Evolutionary conservation across 2,797 vertebrate species (phyloP).

Genomic region (Gadopsis bispinosus): DNA sequence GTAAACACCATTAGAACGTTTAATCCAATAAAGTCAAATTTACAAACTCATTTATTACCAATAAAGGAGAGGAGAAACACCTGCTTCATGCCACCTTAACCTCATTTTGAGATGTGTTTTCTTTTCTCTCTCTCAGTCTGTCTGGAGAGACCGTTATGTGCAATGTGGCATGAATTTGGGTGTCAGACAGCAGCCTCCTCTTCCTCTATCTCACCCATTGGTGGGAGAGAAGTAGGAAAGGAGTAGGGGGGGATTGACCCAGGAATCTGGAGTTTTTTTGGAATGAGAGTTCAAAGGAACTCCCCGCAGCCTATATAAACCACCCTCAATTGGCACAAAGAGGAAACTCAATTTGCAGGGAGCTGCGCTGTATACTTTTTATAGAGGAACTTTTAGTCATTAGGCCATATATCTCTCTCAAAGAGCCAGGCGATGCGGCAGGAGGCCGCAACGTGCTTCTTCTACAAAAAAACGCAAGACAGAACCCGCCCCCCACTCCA

Average conservation of each 20-base stretch:
- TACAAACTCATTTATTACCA: conserved; percentile 84
- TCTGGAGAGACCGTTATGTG: conserved; percentile 58
- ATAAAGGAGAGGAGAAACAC: conserved; percentile 82
- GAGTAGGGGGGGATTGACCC: conserved; percentile 75
- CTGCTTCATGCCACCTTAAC: conserved; percentile 79
- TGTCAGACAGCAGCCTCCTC: conserved; percentile 74
- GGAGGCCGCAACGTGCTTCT: conserved; percentile 80
- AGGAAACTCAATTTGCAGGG: conserved; percentile 92
- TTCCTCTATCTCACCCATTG: conserved; percentile 76
- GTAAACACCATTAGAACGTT: conserved; percentile 76
- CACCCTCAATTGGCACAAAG: conserved; percentile 90
- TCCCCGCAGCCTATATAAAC: conserved; percentile 89
- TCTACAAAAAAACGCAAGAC: conserved; percentile 72
- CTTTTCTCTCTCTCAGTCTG: conserved; percentile 58
- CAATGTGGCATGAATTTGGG: conserved; percentile 83
- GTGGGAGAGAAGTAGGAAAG: conserved; percentile 59
- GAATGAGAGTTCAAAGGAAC: conserved; percentile 88
- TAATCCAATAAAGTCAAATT: conserved; percentile 82
- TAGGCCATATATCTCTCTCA: conserved; percentile 85
- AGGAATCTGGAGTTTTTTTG: conserved; percentile 80
- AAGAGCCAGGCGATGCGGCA: conserved; percentile 77
- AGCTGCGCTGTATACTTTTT: conserved; percentile 88
- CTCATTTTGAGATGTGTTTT: conserved; percentile 69
- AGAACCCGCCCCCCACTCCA: conserved; percentile 45
- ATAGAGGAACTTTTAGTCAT: conserved; percentile 91